Conservation (phyloP, 2,113 vertebrate species). For the Channa maculata region DNA sequence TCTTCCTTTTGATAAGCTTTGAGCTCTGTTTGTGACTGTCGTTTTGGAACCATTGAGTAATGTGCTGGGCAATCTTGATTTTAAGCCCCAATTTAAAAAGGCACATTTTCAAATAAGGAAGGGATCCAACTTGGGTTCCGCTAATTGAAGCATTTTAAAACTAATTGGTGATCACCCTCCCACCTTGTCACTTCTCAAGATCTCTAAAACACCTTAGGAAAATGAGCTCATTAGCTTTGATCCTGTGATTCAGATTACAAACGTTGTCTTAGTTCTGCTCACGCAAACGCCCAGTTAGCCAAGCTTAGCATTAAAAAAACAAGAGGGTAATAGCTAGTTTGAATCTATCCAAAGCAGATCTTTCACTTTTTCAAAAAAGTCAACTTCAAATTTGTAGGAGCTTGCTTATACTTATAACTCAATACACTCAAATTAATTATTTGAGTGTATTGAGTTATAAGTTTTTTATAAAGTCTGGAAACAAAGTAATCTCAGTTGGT, state of each 20-base stretch:
- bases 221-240: no score
- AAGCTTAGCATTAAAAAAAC: no score
- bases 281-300: no score
- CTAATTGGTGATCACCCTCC: background rate
- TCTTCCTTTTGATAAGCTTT: constrained; percentile 41
- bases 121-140: background rate
- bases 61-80: background rate
- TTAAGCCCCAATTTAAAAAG: background rate
- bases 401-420: no score
- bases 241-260: no score
- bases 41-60: background rate
- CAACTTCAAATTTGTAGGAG: background rate
- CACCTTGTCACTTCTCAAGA: background rate
- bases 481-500: no score
- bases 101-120: background rate
- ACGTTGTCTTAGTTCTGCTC: no score
- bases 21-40: constrained; percentile 21
- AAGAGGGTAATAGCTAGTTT: background rate
- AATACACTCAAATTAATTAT: no score
- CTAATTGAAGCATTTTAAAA: background rate
- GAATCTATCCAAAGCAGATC: background rate
- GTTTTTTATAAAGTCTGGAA: background rate
- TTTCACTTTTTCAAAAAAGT: background rate
- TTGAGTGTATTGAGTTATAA: no score
- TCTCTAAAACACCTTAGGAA: no score